Percentiles rank a stretch among this genome's conserved stretches.
These are phyloP conservation scores for Polylopha cassiicola DNA, from an alignment of 2,888 invertebrate species.

Conservation along the genomic window DNA sequence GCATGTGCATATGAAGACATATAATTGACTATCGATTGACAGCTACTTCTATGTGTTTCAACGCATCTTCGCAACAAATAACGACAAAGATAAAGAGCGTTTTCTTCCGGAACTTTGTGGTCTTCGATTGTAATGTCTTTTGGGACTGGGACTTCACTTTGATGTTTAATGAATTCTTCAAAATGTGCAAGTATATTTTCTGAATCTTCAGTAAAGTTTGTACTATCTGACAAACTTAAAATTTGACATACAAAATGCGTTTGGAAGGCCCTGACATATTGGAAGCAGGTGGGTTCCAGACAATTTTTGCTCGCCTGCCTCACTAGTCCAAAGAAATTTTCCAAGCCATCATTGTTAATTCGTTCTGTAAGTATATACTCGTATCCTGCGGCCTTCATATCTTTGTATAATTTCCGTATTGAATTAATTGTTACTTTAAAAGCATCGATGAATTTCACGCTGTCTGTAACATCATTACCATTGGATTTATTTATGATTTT, in stretches of 20 bases:
- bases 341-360: conserved; percentile 7
- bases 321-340: conserved; percentile 1
- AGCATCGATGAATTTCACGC: background rate
- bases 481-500: background rate
- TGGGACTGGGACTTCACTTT: background rate
- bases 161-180: background rate
- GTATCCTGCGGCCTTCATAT: conserved; percentile 6
- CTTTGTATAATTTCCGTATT: background rate
- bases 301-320: background rate
- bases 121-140: background rate
- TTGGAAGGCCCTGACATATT: conserved; percentile 1
- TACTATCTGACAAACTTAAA: background rate
- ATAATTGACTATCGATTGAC: background rate
- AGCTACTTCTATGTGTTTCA: background rate
- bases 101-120: background rate
- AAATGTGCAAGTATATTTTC: background rate
- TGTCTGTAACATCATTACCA: background rate
- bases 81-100: background rate
- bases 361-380: background rate
- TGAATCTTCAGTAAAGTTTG: background rate
- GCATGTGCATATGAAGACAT: background rate
- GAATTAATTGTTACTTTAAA: conserved; percentile 3
- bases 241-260: conserved; percentile 1
- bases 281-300: conserved; percentile 2
- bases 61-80: conserved; percentile 1